Conservation (phyloP, 2,113 vertebrate genomes). For the Butastur rufipennis region DNA sequence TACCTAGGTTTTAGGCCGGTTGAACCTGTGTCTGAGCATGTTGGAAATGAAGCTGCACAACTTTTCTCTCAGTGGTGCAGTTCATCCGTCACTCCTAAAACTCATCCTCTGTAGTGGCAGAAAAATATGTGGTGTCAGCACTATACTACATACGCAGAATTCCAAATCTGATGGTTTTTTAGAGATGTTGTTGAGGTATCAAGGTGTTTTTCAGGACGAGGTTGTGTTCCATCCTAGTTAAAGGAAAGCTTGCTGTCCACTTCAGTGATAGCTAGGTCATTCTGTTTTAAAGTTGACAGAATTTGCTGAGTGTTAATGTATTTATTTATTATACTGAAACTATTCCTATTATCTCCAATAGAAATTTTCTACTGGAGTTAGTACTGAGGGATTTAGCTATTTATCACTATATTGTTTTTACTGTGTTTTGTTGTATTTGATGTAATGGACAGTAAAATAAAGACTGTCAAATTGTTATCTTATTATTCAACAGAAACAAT, state of each 20-base stretch:
- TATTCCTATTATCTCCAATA: fast-evolving
- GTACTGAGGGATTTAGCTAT: neutral
- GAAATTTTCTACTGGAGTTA: neutral
- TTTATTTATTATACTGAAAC: neutral
- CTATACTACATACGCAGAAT: neutral
- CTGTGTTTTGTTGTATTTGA: neutral
- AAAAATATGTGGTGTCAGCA: neutral
- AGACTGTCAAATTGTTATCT: neutral
- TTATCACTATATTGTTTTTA: neutral
- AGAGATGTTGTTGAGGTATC: neutral
- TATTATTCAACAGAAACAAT: neutral
- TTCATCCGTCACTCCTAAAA: neutral
- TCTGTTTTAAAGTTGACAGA: neutral
- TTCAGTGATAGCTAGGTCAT: neutral
- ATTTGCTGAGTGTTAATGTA: neutral
- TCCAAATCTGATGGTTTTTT: neutral
- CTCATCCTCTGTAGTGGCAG: neutral
- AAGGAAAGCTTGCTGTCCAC: neutral
- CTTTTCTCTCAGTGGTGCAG: neutral
- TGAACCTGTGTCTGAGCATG: neutral
- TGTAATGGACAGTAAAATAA: neutral
- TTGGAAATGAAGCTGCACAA: neutral
- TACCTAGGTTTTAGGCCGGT: neutral
- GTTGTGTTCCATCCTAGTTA: neutral
- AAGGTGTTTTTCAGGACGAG: neutral